Percentiles rank a stretch among this genome's conserved stretches.
Conservation (phyloP, 2,888 invertebrate species). For the Orthosia cruda region DNA sequence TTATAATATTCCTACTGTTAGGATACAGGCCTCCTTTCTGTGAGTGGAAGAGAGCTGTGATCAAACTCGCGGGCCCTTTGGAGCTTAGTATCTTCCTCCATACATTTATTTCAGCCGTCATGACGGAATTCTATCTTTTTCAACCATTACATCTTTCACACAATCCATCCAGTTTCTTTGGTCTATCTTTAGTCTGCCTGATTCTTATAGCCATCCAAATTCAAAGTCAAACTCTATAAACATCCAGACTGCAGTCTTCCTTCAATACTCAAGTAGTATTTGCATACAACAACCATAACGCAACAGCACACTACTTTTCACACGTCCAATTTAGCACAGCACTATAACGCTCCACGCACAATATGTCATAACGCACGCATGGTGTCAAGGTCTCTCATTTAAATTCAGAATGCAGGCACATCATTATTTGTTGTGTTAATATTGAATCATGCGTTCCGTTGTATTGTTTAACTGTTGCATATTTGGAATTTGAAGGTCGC, state of each 20-base stretch:
- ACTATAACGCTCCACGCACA: conserved; percentile 18
- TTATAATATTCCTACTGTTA: neutral
- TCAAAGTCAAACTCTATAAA: no score
- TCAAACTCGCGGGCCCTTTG: neutral
- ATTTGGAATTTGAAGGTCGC: conserved; percentile 43
- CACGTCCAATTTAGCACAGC: conserved; percentile 22
- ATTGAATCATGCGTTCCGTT: conserved; percentile 48
- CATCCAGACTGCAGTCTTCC: neutral
- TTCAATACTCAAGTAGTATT: neutral
- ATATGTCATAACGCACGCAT: conserved; percentile 54
- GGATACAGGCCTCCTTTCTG: neutral
- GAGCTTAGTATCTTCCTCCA: neutral
- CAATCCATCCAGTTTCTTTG: neutral
- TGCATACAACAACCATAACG: neutral
- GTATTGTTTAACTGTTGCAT: conserved; percentile 18
- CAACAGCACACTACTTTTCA: conserved; percentile 20
- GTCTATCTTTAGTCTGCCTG: no score
- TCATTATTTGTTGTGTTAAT: conserved; percentile 55
- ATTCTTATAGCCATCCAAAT: neutral
- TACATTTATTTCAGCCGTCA: no score
- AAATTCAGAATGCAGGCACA: conserved; percentile 45
- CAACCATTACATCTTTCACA: no score
- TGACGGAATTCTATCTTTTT: neutral
- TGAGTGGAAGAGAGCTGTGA: neutral
- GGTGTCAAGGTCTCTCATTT: conserved; percentile 65